Conservation (phyloP, 37 sponge, comb jelly and placozoan species). For the Beroe forskalii region DNA sequence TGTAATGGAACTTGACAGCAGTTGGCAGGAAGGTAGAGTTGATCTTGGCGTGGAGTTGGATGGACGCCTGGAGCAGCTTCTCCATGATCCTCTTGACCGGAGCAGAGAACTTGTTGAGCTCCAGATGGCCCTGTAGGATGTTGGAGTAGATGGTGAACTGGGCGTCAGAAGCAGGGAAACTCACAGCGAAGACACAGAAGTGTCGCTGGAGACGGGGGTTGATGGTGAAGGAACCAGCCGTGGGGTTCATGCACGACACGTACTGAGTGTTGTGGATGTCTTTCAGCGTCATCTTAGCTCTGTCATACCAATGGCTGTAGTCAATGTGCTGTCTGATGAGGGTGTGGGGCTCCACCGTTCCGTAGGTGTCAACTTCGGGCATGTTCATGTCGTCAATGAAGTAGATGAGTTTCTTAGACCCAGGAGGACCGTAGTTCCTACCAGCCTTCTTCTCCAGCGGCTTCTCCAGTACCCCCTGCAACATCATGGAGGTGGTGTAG, state of each 20-base stretch:
- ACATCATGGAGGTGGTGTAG: constrained; percentile 97
- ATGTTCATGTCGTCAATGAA: constrained; percentile 99
- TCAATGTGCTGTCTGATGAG: constrained; percentile 96
- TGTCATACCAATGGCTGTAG: constrained; percentile 96
- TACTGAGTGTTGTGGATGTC: constrained; percentile 95
- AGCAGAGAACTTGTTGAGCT: constrained; percentile 69
- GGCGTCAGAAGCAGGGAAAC: constrained; percentile 86
- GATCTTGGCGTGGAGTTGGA: constrained; percentile 84
- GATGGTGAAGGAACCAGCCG: constrained; percentile 99
- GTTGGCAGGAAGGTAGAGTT: constrained; percentile 90
- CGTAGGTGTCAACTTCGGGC: constrained; percentile 95
- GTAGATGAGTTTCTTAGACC: constrained; percentile 93
- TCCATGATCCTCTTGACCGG: constrained; percentile 74
- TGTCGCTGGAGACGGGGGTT: constrained; percentile 98
- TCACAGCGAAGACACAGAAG: constrained; percentile 96
- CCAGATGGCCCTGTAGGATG: constrained; percentile 82
- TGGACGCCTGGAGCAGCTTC: constrained; percentile 79
- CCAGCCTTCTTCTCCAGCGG: constrained; percentile 99
- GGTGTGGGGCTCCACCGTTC: constrained; percentile 97
- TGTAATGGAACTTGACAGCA: constrained; percentile 99
- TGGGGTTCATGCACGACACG: constrained; percentile 99
- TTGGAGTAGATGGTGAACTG: constrained; percentile 90
- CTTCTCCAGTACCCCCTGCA: constrained; percentile 97
- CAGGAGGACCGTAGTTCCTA: constrained; percentile 96
- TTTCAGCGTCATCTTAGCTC: constrained; percentile 89